Conservation (phyloP, 2,888 invertebrate species). For the Lithosia quadra region DNA sequence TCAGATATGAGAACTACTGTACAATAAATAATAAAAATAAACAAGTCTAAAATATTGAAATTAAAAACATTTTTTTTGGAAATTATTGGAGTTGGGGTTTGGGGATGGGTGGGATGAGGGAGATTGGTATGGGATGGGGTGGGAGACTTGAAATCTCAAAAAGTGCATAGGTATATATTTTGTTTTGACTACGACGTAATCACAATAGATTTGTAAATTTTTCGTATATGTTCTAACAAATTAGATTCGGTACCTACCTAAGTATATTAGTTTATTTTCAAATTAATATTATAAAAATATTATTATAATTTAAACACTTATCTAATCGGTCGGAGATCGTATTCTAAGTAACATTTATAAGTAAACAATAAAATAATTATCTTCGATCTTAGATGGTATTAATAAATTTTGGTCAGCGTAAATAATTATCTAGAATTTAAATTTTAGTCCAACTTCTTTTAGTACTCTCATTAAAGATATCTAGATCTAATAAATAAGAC, state of each 20-base stretch:
- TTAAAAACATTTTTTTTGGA: background rate
- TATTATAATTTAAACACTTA: conserved; percentile 14
- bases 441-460: background rate
- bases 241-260: background rate
- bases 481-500: too few relatives aligned
- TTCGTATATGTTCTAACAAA: background rate
- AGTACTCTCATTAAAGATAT: background rate
- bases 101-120: too few relatives aligned
- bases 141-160: too few relatives aligned
- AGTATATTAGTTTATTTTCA: background rate
- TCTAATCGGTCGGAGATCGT: conserved; percentile 66
- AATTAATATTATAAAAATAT: conserved; percentile 41
- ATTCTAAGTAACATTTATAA: conserved; percentile 39
- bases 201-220: background rate
- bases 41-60: background rate
- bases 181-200: background rate
- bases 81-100: background rate
- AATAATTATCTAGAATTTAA: background rate
- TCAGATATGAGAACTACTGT: background rate
- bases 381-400: conserved; percentile 23
- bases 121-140: too few relatives aligned
- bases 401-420: conserved; percentile 33
- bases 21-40: conserved; percentile 2
- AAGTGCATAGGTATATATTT: background rate
- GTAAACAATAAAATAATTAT: conserved; percentile 29